phyloP scores from a whole-genome alignment of 2,797 vertebrate genomes.

The Podarcis lilfordi region DNA sequence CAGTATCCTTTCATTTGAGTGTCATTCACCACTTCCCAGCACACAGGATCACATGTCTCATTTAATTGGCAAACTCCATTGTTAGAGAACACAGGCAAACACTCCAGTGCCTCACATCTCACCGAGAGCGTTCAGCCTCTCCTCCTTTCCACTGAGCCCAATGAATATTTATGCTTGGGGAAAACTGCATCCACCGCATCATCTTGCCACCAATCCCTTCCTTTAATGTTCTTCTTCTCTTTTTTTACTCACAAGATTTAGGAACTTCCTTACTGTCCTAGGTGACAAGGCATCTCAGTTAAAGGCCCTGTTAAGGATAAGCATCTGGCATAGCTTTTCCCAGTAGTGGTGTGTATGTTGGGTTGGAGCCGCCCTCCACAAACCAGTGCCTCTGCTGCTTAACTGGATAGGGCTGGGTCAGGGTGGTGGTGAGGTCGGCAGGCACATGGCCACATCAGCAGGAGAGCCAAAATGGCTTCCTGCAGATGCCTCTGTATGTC shows the following conservation, averaged over 20 bases:
- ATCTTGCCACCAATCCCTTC: constrained; percentile 14
- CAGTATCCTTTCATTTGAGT: constrained; percentile 58
- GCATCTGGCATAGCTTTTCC: not conserved
- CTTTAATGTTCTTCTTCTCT: constrained; percentile 24
- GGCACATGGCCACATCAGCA: too few species aligned
- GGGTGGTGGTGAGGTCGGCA: too few species aligned
- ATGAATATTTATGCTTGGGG: constrained; percentile 72
- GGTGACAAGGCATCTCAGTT: constrained; percentile 21
- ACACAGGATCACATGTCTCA: constrained; percentile 65
- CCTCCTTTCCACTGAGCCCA: constrained; percentile 53
- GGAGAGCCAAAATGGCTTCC: too few species aligned
- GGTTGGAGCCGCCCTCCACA: too few species aligned
- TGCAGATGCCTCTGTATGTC: too few species aligned
- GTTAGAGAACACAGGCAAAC: constrained; percentile 59
- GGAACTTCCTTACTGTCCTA: constrained; percentile 34
- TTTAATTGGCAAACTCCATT: constrained; percentile 74
- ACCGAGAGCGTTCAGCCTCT: constrained; percentile 46
- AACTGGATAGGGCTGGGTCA: too few species aligned
- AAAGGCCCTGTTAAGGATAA: constrained; percentile 10
- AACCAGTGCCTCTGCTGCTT: not conserved
- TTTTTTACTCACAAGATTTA: constrained; percentile 43
- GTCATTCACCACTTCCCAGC: constrained; percentile 64
- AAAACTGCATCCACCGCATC: constrained; percentile 51
- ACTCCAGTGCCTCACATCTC: constrained; percentile 49
- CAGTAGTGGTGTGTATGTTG: not conserved